Conservation (phyloP, 2,888 invertebrate genomes). For the Dexiosoma caninum region DNA sequence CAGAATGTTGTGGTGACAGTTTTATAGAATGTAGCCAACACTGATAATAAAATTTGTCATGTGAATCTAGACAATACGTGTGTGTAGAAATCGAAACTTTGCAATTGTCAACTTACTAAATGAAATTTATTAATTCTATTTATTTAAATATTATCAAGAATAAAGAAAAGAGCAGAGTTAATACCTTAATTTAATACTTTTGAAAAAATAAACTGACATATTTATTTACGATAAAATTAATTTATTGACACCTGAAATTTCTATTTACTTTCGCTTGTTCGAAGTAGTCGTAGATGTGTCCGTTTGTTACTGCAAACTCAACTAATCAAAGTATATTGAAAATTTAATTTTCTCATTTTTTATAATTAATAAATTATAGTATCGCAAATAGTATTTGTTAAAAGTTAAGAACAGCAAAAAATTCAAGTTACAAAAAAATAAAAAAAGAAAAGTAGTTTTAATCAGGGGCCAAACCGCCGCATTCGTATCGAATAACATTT, state of each 20-base stretch:
- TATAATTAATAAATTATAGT: neutral
- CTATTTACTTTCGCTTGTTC: neutral
- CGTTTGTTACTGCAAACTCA: neutral
- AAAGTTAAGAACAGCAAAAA: too few relatives aligned
- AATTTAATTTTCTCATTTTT: neutral
- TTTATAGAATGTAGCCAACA: neutral
- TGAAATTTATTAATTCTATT: conserved; percentile 9
- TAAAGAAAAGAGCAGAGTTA: conserved; percentile 16
- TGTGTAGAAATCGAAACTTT: neutral
- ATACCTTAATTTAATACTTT: conserved; percentile 23
- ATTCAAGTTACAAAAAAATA: too few relatives aligned
- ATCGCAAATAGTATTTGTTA: too few relatives aligned
- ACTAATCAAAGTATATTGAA: neutral
- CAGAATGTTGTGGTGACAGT: neutral
- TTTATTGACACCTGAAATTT: neutral
- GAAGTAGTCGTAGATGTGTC: neutral
- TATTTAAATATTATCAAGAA: conserved; percentile 1
- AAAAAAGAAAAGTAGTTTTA: too few relatives aligned
- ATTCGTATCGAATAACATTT: too few relatives aligned
- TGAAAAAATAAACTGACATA: neutral
- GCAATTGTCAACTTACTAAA: conserved; percentile 17
- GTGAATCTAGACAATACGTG: neutral
- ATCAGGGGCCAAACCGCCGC: too few relatives aligned
- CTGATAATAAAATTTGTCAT: neutral
- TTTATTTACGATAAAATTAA: conserved; percentile 12